Evolutionary conservation across 2,113 vertebrate genomes (phyloP).

Genomic region (Colossoma macropomum): DNA sequence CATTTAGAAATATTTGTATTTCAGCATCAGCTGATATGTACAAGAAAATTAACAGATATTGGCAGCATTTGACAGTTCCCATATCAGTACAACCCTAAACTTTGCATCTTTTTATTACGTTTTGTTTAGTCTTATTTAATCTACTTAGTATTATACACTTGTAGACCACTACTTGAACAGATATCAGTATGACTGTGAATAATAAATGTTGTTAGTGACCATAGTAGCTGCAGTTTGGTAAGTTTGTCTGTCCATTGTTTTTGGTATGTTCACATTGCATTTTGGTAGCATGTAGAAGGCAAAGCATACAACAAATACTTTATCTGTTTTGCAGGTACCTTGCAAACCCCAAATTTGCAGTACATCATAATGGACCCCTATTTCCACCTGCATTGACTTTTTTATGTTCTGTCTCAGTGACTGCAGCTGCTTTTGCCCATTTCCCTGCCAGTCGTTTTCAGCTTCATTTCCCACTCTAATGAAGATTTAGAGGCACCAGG

Average conservation of each 20-base stretch:
- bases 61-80: no score
- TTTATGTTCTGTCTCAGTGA: slow-evolving; percentile 64
- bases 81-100: no score
- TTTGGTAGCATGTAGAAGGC: neutral
- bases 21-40: no score
- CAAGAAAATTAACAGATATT: no score
- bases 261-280: neutral
- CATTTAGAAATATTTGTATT: no score
- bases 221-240: neutral
- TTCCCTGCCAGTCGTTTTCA: slow-evolving; percentile 80
- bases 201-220: neutral
- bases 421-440: slow-evolving; percentile 79
- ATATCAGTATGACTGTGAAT: neutral
- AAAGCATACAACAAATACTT: slow-evolving; percentile 27
- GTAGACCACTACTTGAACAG: neutral
- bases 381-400: slow-evolving; percentile 57
- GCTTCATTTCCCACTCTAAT: slow-evolving; percentile 83
- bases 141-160: neutral
- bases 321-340: slow-evolving; percentile 23
- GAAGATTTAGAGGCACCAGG: slow-evolving; percentile 80
- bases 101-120: no score
- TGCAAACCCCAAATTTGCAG: slow-evolving; percentile 25
- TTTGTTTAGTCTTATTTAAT: no score
- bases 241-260: neutral
- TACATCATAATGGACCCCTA: slow-evolving; percentile 49